These are phyloP conservation scores for Turnix velox DNA, from an alignment of 2,113 vertebrate genomes.

Conservation along the genomic window DNA sequence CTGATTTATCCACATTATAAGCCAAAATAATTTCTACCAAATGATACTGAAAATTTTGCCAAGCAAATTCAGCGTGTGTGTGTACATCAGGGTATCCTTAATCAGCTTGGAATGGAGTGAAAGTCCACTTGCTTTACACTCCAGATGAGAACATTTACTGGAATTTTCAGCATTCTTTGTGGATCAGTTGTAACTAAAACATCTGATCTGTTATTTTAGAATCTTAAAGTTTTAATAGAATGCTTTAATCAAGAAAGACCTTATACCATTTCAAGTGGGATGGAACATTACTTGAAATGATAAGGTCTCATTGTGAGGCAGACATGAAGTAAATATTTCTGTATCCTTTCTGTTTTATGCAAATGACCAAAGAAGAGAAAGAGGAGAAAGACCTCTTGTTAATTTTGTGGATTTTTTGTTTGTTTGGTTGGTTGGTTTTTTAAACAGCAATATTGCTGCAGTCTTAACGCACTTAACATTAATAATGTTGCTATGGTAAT, in stretches of 20 bases:
- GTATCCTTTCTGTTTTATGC: not conserved
- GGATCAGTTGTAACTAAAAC: not conserved
- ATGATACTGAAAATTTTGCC: not conserved
- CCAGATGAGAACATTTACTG: not conserved
- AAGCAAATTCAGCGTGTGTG: not conserved
- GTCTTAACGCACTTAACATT: not conserved
- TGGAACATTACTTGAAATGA: not conserved
- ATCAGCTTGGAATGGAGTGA: not conserved
- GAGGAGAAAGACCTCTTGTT: not conserved
- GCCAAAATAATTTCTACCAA: not conserved
- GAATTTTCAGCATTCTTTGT: not conserved
- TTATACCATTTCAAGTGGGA: not conserved
- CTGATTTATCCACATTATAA: not conserved
- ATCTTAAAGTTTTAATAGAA: not conserved
- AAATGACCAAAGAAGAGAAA: not conserved
- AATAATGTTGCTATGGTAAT: not conserved
- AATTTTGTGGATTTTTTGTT: too few relatives aligned
- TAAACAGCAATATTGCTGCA: not conserved
- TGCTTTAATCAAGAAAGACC: not conserved
- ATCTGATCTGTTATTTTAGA: not conserved
- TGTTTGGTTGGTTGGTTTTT: too few relatives aligned
- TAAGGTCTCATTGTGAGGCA: not conserved
- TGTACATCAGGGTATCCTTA: not conserved
- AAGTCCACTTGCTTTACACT: not conserved
- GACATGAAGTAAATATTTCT: not conserved